phyloP scores from a whole-genome alignment of 2,797 vertebrate genomes.

The Oreortyx pictus region DNA sequence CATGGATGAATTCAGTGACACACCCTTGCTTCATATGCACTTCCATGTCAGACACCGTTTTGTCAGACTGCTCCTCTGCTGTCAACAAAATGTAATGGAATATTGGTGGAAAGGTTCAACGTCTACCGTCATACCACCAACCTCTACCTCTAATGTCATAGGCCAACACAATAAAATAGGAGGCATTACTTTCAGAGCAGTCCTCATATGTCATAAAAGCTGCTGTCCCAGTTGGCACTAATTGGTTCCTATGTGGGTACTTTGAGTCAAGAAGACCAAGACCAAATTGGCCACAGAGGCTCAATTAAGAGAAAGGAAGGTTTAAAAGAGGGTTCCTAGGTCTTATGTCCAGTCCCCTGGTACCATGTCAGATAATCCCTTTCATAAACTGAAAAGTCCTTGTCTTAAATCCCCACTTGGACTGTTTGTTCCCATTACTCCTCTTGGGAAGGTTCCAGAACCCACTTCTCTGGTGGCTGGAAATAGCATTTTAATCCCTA shows the following conservation, averaged over 20 bases:
- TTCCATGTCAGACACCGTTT: not conserved
- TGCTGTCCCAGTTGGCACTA: not conserved
- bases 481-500: conserved; percentile 73
- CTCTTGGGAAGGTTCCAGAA: conserved; percentile 71
- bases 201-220: not conserved
- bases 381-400: conserved; percentile 69
- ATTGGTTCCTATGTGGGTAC: not conserved
- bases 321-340: conserved; percentile 26
- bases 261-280: conserved; percentile 3
- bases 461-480: conserved; percentile 59
- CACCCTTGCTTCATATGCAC: not conserved
- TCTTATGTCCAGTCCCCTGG: conserved; percentile 33
- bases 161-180: not conserved
- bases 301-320: not conserved
- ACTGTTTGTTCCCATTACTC: conserved; percentile 67
- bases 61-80: not conserved
- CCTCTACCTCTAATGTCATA: not conserved
- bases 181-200: not conserved
- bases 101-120: not conserved
- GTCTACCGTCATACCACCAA: not conserved
- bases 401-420: conserved; percentile 70
- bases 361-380: conserved; percentile 69
- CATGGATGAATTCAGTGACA: not conserved
- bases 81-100: not conserved
- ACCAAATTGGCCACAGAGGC: not conserved